Conservation (phyloP, 2,888 invertebrate species). For the Patella caerulea region DNA sequence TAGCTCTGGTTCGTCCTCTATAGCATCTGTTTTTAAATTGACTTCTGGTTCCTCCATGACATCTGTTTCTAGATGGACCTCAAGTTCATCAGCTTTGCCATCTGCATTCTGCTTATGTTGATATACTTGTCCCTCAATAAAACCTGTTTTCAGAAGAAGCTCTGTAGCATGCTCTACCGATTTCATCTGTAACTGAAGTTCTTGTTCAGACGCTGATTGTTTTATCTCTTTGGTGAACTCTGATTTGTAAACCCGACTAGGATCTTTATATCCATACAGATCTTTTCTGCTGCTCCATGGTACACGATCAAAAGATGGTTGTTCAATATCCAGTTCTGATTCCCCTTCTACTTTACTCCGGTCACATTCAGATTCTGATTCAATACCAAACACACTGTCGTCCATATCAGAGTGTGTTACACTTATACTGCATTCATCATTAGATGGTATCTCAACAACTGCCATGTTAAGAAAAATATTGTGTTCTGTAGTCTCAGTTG, state of each 20-base stretch:
- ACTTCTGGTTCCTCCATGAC: too few species aligned
- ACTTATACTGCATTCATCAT: conserved; percentile 22
- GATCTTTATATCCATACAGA: conserved; percentile 20
- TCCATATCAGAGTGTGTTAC: conserved; percentile 22
- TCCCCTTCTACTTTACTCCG: conserved; percentile 17
- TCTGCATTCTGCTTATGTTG: too few species aligned
- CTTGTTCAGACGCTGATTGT: background rate
- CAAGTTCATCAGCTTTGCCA: too few species aligned
- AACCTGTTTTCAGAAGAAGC: background rate
- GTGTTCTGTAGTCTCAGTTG: conserved; percentile 10
- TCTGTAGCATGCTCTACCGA: background rate
- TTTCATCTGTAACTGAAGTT: background rate
- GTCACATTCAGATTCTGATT: conserved; percentile 22
- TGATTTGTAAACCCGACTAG: conserved; percentile 13
- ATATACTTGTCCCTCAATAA: too few species aligned
- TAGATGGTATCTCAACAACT: conserved; percentile 22
- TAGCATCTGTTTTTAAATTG: too few species aligned
- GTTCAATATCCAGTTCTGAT: conserved; percentile 12
- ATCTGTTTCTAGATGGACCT: too few species aligned
- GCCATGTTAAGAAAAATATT: conserved; percentile 11
- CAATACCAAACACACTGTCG: conserved; percentile 23
- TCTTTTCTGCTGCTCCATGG: conserved; percentile 8
- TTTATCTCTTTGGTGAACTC: conserved; percentile 17
- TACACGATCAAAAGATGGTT: conserved; percentile 15
- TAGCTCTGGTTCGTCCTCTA: too few species aligned